Evolutionary conservation across 2,113 vertebrate genomes (phyloP).

Genomic region (Macquaria ambigua): DNA sequence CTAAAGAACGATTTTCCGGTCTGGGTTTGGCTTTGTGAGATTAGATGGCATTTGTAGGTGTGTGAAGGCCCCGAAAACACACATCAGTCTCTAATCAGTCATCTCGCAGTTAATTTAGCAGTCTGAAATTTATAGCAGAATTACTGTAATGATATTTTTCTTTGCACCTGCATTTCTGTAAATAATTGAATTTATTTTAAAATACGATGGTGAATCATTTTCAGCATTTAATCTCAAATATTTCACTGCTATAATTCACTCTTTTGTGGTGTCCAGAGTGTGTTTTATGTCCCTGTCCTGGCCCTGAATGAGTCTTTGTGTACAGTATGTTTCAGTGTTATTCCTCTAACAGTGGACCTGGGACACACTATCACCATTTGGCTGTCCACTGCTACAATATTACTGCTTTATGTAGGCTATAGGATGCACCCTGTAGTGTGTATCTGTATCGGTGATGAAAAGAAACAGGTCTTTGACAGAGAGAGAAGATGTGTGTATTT

Average conservation of each 20-base stretch:
- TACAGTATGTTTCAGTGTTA: neutral
- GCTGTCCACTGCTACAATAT: constrained; percentile 15
- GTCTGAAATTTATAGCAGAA: neutral
- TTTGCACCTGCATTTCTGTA: neutral
- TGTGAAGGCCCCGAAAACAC: neutral
- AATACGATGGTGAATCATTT: neutral
- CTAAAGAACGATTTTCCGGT: neutral
- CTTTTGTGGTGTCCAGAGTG: neutral
- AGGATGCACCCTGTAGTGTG: constrained; percentile 24
- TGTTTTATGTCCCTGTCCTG: constrained; percentile 5
- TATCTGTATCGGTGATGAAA: constrained; percentile 36
- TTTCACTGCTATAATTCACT: neutral
- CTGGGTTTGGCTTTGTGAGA: constrained; percentile 3
- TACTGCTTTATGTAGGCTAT: constrained; percentile 8
- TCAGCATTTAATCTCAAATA: neutral
- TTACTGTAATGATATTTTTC: neutral
- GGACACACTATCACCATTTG: neutral
- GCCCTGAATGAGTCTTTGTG: neutral
- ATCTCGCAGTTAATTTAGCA: neutral
- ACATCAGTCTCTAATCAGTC: neutral
- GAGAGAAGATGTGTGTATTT: constrained; percentile 29
- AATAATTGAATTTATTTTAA: neutral
- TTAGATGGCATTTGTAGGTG: neutral
- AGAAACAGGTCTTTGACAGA: constrained; percentile 31
- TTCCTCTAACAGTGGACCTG: neutral